These are phyloP conservation scores for Corydoras sp. DNA, from an alignment of 2,113 vertebrate genomes.

Conservation along the genomic window DNA sequence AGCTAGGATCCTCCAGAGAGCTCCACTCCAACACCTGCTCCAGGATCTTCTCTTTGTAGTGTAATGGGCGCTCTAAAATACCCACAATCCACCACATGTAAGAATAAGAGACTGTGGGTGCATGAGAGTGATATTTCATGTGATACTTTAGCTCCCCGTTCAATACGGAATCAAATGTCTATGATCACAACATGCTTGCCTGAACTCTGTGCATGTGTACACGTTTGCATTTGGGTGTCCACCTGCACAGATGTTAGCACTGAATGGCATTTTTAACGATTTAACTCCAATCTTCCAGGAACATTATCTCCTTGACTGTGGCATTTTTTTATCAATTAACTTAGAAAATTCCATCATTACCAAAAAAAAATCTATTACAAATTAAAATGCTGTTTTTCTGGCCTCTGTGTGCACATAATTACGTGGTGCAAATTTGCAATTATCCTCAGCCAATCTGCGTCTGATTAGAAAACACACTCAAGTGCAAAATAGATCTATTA, in stretches of 20 bases:
- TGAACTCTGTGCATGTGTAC: too few relatives aligned
- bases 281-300: too few relatives aligned
- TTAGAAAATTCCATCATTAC: too few relatives aligned
- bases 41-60: slow-evolving; percentile 85
- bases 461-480: slow-evolving; percentile 71
- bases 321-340: too few relatives aligned
- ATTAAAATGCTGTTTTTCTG: slow-evolving; percentile 52
- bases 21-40: slow-evolving; percentile 92
- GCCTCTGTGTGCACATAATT: slow-evolving; percentile 50
- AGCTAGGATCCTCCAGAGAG: slow-evolving; percentile 75
- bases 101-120: neutral
- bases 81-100: slow-evolving; percentile 13
- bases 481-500: slow-evolving; percentile 74
- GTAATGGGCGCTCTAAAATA: slow-evolving; percentile 81
- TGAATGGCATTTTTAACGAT: too few relatives aligned
- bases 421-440: slow-evolving; percentile 60
- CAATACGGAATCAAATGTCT: neutral
- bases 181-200: neutral
- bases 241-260: too few relatives aligned
- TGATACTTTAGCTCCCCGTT: neutral
- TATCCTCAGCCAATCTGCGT: slow-evolving; percentile 64
- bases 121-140: neutral
- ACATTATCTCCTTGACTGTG: too few relatives aligned
- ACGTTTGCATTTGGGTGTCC: too few relatives aligned
- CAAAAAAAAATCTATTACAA: slow-evolving; percentile 39